Conservation (phyloP, 2,113 vertebrate genomes). For the Sphyrna mokarran region DNA sequence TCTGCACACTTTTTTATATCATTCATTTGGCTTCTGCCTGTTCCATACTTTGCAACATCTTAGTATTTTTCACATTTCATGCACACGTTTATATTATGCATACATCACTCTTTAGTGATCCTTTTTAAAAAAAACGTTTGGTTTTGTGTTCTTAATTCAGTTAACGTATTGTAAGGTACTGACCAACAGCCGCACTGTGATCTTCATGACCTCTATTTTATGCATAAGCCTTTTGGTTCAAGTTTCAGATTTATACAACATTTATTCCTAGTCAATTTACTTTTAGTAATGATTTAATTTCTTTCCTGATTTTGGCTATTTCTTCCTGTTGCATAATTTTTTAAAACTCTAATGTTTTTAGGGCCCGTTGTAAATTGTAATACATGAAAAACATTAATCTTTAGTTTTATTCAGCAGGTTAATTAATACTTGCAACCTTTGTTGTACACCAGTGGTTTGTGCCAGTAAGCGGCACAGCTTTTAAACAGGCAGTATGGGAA, state of each 20-base stretch:
- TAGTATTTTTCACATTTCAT: no score
- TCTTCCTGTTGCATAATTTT: neutral
- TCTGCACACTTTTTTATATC: no score
- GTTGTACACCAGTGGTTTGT: neutral
- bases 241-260: neutral
- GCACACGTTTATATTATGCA: no score
- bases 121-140: neutral
- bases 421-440: neutral
- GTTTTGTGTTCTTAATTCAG: neutral
- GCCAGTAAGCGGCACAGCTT: neutral
- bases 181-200: neutral
- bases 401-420: neutral
- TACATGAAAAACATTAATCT: neutral
- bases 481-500: neutral
- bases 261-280: neutral
- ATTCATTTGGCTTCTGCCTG: no score
- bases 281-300: neutral
- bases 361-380: neutral
- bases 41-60: no score
- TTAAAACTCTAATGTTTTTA: neutral
- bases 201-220: neutral
- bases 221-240: neutral
- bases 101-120: no score
- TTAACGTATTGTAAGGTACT: neutral
- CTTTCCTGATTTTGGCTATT: neutral